Conservation (phyloP, 2,888 invertebrate genomes). For the Hemaris fuciformis region DNA sequence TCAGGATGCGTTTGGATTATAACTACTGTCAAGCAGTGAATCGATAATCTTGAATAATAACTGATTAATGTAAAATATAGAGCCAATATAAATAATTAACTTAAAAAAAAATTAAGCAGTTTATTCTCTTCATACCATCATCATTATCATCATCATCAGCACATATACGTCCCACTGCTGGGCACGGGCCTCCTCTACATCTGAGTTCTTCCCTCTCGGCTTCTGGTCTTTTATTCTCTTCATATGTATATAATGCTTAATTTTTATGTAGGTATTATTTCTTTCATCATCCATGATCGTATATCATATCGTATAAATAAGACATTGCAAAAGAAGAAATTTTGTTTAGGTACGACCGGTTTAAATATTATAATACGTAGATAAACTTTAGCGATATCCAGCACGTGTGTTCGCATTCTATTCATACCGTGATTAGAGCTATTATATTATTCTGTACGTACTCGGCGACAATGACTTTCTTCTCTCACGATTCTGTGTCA, state of each 20-base stretch:
- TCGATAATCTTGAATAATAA: no score
- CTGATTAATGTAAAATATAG: no score
- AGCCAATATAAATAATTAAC: no score
- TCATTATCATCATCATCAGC: no score
- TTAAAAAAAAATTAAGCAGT: no score
- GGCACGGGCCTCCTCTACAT: no score
- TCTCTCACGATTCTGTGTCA: slow-evolving; percentile 59
- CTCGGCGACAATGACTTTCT: slow-evolving; percentile 57
- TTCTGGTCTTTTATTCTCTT: no score
- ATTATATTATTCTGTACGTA: slow-evolving; percentile 20
- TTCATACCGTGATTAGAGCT: slow-evolving; percentile 9
- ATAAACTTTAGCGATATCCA: slow-evolving; percentile 1
- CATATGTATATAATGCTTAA: no score
- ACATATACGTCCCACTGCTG: no score
- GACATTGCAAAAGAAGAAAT: neutral
- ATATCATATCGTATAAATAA: neutral
- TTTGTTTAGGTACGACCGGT: neutral
- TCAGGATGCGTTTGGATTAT: neutral
- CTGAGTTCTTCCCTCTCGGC: no score
- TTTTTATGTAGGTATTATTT: no score
- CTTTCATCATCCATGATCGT: neutral
- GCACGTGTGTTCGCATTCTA: slow-evolving; percentile 16
- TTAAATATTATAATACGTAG: neutral
- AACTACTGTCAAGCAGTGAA: neutral
- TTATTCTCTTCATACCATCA: no score